A percentile compares a stretch with the other conserved stretches of the same genome.
phyloP scores from a whole-genome alignment of 2,888 invertebrate species.

The Plebejus anna region DNA sequence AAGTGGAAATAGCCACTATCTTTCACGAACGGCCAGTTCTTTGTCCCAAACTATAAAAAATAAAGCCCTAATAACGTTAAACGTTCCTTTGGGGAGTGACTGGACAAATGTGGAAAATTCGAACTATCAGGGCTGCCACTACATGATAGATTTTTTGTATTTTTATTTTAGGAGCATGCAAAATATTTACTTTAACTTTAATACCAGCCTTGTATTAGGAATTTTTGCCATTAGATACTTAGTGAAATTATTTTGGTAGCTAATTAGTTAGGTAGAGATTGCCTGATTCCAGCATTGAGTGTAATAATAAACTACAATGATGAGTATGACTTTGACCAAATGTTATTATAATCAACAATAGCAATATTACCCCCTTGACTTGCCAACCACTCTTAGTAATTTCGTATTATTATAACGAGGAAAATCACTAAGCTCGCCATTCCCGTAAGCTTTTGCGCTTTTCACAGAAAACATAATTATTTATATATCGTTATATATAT shows the following conservation, averaged over 20 bases:
- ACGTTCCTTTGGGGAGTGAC: slow-evolving; percentile 78
- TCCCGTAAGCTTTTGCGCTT: background rate
- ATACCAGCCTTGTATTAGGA: too few species aligned
- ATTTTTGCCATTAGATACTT: too few species aligned
- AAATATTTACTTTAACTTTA: background rate
- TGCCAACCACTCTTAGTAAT: background rate
- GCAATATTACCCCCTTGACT: background rate
- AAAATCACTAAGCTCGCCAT: background rate
- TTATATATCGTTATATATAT: too few species aligned
- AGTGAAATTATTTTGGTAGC: too few species aligned
- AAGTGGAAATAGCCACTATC: slow-evolving; percentile 63
- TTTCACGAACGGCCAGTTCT: slow-evolving; percentile 67
- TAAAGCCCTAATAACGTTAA: slow-evolving; percentile 79
- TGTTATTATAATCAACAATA: too few species aligned
- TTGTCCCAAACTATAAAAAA: slow-evolving; percentile 79
- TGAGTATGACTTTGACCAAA: too few species aligned
- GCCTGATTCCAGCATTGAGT: too few species aligned
- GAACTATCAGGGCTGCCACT: slow-evolving; percentile 54
- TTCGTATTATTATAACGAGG: too few species aligned
- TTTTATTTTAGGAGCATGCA: background rate
- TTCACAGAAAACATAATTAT: background rate
- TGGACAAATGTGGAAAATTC: slow-evolving; percentile 65
- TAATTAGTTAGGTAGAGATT: too few species aligned
- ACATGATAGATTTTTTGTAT: background rate
- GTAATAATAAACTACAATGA: too few species aligned